Conservation (phyloP, 92 coral and sea anemone species). For the Epizoanthus stellaris region DNA sequence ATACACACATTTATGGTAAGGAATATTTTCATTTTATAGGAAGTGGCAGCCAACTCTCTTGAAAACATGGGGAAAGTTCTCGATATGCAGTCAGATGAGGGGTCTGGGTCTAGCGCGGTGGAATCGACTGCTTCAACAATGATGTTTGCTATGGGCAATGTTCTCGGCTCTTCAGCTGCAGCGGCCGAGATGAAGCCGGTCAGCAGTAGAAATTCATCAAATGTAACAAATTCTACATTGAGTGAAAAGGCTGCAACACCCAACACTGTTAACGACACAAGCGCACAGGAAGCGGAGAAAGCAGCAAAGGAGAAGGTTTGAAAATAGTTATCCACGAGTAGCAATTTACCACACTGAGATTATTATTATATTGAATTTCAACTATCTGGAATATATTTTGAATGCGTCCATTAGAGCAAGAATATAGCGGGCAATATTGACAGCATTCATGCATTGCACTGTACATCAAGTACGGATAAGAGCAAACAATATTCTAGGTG, state of each 20-base stretch:
- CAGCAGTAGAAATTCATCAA: conserved; percentile 24
- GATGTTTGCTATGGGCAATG: conserved; percentile 64
- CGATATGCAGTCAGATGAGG: conserved; percentile 38
- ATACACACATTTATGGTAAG: not conserved
- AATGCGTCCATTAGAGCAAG: too few species aligned
- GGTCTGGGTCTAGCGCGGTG: conserved; percentile 51
- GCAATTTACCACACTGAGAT: too few species aligned
- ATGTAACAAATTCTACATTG: not conserved
- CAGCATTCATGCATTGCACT: too few species aligned
- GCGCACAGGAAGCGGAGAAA: conserved; percentile 6
- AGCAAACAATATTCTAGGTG: too few species aligned
- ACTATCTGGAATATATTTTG: too few species aligned
- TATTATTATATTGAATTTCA: too few species aligned
- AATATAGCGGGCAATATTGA: too few species aligned
- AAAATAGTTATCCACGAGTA: not conserved
- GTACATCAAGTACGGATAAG: too few species aligned
- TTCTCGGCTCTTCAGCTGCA: conserved; percentile 60
- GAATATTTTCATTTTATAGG: conserved; percentile 1
- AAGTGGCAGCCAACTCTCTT: conserved; percentile 22
- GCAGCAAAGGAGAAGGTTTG: conserved; percentile 17
- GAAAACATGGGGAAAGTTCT: conserved; percentile 29
- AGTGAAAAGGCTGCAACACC: not conserved
- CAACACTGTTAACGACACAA: not conserved
- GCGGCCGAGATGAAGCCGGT: conserved; percentile 50
- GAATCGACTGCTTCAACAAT: conserved; percentile 52